Evolutionary conservation across 2,113 vertebrate species (phyloP), one percentile per base, ranked within the genome.

Genomic region (Platysternon megacephalum): DNA sequence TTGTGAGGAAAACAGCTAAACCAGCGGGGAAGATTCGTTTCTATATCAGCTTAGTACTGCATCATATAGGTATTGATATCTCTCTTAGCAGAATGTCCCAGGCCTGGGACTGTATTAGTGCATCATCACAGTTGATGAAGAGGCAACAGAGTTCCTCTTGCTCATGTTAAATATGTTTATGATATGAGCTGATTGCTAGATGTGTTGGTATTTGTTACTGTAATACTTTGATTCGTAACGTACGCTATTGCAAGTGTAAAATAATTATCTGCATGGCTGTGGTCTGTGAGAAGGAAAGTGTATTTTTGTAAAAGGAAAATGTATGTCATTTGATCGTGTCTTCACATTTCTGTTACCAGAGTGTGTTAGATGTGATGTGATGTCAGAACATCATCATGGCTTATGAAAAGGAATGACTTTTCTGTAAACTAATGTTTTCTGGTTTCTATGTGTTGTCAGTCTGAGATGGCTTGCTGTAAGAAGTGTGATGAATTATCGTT

Each of bases 101-200:
- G 96, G 95, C 95, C 95, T 87, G 92, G 28, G 0, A 72, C 48
- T 93, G 44, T 51, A 91, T 2, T 24, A 94, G 95, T 95, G 95
- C 95, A 95, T 94, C 96, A 95, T 96, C 88, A 48, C 84, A 94
- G 91, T 3, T 94, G 1, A 1, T 17, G 88, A 13, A 28, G 42
- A 58, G 53, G 90, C 72, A 21, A 35, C 26, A 58, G 19, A 42
- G 44, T 49, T 79, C 19, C 44, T 79, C 79, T 72, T 44, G 46
- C 1, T 0, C 42, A 8, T 39, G 53, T 0, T 4, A 42, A 42
- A n/a, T 1, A 72, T 86, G 84, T 48, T 58, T 1, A 46, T 39
- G 22, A 39, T 17, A 9, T 5, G 6, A 0, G 29, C 5, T n/a
- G 46, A 5, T 44, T 28, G 6, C 26, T 49, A 32, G 2, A 61